phyloP scores from a whole-genome alignment of 2,888 invertebrate genomes.

The Chrysopilus asiliformis region DNA sequence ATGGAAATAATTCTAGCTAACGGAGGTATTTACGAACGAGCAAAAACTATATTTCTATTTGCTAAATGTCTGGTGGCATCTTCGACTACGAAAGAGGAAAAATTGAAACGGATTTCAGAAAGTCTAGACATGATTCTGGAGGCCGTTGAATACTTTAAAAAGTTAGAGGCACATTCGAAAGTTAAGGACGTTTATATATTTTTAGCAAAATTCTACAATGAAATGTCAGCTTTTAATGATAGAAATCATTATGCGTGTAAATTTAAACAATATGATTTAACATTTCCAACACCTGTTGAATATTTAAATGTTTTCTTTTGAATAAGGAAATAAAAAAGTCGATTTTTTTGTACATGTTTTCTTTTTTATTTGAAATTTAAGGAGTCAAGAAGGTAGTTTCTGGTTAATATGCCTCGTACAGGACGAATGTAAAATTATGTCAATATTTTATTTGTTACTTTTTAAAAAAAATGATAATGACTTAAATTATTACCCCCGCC shows the following conservation, averaged over 20 bases:
- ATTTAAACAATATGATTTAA: slow-evolving; percentile 63
- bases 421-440: no score
- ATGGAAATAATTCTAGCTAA: slow-evolving; percentile 62
- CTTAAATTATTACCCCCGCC: no score
- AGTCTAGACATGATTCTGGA: slow-evolving; percentile 44
- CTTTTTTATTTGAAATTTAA: no score
- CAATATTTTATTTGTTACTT: no score
- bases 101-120: slow-evolving; percentile 36
- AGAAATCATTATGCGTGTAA: slow-evolving; percentile 72
- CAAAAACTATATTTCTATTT: slow-evolving; percentile 58
- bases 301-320: slow-evolving; percentile 28
- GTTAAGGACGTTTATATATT: slow-evolving; percentile 46
- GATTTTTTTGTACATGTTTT: no score
- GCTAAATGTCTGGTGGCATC: slow-evolving; percentile 66
- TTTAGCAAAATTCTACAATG: slow-evolving; percentile 57
- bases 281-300: slow-evolving; percentile 42
- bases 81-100: slow-evolving; percentile 38
- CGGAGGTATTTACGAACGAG: slow-evolving; percentile 69
- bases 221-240: slow-evolving; percentile 53
- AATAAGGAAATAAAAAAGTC: no score
- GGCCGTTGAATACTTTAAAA: slow-evolving; percentile 54
- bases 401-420: no score
- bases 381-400: no score
- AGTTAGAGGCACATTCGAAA: slow-evolving; percentile 62
- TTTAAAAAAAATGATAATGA: no score